Evolutionary conservation across 2,797 vertebrate genomes (phyloP).

Genomic region (Syngnathus rostellatus): DNA sequence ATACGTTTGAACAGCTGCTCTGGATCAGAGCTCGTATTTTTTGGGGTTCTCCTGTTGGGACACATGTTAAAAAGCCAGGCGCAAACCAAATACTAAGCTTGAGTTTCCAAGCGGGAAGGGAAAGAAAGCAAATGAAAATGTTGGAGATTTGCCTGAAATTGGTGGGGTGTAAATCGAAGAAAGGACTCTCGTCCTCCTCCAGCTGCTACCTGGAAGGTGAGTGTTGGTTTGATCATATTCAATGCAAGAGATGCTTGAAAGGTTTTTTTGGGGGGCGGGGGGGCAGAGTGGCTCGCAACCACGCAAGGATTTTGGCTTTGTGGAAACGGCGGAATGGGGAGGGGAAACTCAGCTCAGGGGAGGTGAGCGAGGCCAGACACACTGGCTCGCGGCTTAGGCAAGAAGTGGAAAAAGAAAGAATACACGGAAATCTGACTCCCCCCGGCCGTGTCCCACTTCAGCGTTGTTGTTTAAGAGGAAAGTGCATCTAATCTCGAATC

Average conservation of each 20-base stretch:
- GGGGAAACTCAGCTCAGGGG: slow-evolving; percentile 45
- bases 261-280: too few relatives aligned
- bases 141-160: slow-evolving; percentile 99
- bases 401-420: slow-evolving; percentile 68
- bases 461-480: slow-evolving; percentile 64
- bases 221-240: slow-evolving; percentile 26
- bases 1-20: not conserved
- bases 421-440: slow-evolving; percentile 74
- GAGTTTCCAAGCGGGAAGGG: slow-evolving; percentile 46
- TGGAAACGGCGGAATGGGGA: slow-evolving; percentile 68
- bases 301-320: slow-evolving; percentile 48
- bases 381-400: slow-evolving; percentile 67
- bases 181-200: slow-evolving; percentile 94
- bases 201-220: slow-evolving; percentile 99
- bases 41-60: slow-evolving; percentile 18
- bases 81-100: slow-evolving; percentile 33
- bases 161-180: slow-evolving; percentile 99
- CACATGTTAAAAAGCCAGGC: slow-evolving; percentile 36
- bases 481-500: slow-evolving; percentile 45
- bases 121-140: slow-evolving; percentile 89
- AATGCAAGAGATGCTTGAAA: not conserved
- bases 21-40: not conserved
- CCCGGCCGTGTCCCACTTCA: slow-evolving; percentile 58
- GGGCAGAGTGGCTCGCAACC: not conserved
- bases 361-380: slow-evolving; percentile 68